Evolutionary conservation across 2,888 invertebrate genomes (phyloP).

Genomic region (Eupithecia abbreviata): DNA sequence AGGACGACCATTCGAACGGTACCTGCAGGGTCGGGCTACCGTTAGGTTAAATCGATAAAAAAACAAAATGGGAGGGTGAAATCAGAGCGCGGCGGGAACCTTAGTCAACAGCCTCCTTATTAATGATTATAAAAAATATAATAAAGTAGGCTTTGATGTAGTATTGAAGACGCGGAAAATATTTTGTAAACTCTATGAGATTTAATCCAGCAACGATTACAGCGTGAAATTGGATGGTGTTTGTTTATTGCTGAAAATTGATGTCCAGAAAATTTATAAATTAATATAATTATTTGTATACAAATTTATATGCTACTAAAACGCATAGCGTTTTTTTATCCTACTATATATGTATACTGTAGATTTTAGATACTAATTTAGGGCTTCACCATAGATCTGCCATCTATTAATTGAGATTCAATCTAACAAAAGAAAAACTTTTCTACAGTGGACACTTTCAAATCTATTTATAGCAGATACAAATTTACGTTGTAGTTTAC

Average conservation of each 20-base stretch:
- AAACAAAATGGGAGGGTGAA: slow-evolving; percentile 68
- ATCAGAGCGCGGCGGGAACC: slow-evolving; percentile 61
- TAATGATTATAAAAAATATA: slow-evolving; percentile 25
- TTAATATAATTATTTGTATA: background rate
- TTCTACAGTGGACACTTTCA: no score
- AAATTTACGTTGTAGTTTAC: background rate
- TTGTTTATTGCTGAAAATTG: background rate
- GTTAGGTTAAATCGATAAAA: slow-evolving; percentile 74
- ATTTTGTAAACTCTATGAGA: background rate
- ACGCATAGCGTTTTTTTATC: background rate
- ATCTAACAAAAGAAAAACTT: no score
- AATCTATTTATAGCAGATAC: no score
- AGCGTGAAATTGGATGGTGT: background rate
- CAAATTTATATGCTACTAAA: background rate
- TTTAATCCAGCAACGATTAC: background rate
- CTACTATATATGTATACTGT: background rate
- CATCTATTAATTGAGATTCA: no score
- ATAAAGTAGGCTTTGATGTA: background rate
- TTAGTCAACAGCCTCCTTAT: slow-evolving; percentile 36
- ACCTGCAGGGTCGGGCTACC: slow-evolving; percentile 62
- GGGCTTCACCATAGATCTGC: background rate
- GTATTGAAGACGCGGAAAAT: background rate
- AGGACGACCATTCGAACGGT: slow-evolving; percentile 55
- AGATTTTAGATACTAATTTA: background rate
- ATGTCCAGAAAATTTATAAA: background rate